These are phyloP conservation scores for Loris lydekkerianus DNA, from an alignment of 2,797 vertebrate species.

Conservation along the genomic window DNA sequence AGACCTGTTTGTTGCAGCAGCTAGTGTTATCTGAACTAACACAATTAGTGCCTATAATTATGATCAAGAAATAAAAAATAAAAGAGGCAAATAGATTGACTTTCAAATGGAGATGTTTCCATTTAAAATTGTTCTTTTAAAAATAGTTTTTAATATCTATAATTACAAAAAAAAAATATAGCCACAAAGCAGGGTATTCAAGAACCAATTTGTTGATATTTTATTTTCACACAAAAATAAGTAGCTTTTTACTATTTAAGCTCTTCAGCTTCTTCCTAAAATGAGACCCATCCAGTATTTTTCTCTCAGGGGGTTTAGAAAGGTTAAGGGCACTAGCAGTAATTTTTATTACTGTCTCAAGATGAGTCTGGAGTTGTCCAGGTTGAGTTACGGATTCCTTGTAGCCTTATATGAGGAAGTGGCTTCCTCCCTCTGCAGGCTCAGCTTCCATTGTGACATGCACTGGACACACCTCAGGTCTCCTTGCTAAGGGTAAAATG, in stretches of 20 bases:
- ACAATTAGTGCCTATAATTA: neutral
- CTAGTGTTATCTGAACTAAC: neutral
- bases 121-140: neutral
- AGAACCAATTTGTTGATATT: neutral
- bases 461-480: neutral
- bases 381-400: neutral
- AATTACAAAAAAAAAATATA: neutral
- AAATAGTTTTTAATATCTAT: neutral
- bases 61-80: neutral
- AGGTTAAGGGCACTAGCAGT: neutral
- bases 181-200: neutral
- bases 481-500: neutral
- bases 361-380: neutral
- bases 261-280: neutral
- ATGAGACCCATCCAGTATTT: neutral
- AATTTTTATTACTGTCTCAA: neutral
- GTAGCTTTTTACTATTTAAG: neutral
- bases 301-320: neutral
- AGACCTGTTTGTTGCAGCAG: neutral
- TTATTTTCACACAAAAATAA: neutral
- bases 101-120: neutral
- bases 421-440: neutral
- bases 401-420: neutral
- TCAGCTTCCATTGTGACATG: neutral
- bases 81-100: neutral